Percentiles rank a stretch among this genome's conserved stretches.
These are phyloP conservation scores for Amphiura filiformis DNA, from an alignment of 35 echinoderm and acorn worm genomes.

Conservation along the genomic window DNA sequence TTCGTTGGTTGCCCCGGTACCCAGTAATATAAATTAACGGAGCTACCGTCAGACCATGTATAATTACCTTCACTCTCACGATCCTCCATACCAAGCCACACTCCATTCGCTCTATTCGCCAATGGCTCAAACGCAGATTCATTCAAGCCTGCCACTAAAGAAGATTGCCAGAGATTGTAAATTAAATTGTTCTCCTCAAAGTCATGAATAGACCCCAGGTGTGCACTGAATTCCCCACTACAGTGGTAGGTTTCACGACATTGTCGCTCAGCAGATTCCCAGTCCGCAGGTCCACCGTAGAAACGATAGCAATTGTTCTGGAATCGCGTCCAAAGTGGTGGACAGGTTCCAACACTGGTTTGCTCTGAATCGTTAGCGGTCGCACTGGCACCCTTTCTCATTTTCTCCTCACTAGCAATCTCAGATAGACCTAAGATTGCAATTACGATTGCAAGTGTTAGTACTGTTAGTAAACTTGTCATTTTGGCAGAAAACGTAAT, in stretches of 20 bases:
- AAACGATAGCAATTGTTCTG: conserved; percentile 17
- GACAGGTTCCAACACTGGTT: not conserved
- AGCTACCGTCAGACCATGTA: not conserved
- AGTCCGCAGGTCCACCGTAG: not conserved
- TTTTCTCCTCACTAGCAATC: too few relatives aligned
- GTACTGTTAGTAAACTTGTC: too few relatives aligned
- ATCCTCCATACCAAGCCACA: not conserved
- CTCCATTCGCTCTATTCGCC: not conserved
- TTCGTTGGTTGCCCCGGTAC: not conserved
- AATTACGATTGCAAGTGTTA: too few relatives aligned
- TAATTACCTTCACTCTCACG: not conserved
- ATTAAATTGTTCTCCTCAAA: not conserved
- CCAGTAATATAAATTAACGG: not conserved
- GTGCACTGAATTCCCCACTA: not conserved
- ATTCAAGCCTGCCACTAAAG: not conserved
- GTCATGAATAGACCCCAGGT: conserved; percentile 14
- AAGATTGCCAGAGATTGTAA: not conserved
- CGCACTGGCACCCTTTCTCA: too few relatives aligned
- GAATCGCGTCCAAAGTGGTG: conserved; percentile 11
- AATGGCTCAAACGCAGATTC: too few relatives aligned
- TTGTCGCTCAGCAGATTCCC: not conserved
- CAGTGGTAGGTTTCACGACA: not conserved
- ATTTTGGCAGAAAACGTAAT: too few relatives aligned
- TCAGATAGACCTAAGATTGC: too few relatives aligned
- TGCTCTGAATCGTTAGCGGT: too few relatives aligned